phyloP scores from a whole-genome alignment of 2,888 invertebrate species.

The Liopterus haemorrhoidalis region DNA sequence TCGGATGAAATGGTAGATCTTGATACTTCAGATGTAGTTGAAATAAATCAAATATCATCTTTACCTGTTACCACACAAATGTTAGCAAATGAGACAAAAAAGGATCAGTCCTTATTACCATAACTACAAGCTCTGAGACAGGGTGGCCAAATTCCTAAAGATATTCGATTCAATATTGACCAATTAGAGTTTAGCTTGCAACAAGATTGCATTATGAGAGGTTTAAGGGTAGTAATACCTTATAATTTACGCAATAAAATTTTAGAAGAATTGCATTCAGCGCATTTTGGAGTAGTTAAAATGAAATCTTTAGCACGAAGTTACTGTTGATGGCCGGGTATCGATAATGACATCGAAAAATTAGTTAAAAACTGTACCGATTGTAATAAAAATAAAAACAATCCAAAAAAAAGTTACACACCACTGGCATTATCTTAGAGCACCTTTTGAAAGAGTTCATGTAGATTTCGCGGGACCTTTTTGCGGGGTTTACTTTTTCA shows the following conservation, averaged over 20 bases:
- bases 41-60: constrained; percentile 15
- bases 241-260: constrained; percentile 20
- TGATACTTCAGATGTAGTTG: constrained; percentile 18
- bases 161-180: too few relatives aligned
- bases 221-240: constrained; percentile 30
- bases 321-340: constrained; percentile 32
- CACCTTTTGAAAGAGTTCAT: constrained; percentile 10
- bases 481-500: constrained; percentile 22
- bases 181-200: too few relatives aligned
- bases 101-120: too few relatives aligned
- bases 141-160: too few relatives aligned
- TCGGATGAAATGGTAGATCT: too few relatives aligned
- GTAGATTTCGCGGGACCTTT: constrained; percentile 37
- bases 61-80: constrained; percentile 18
- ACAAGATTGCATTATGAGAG: too few relatives aligned
- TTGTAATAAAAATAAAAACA: constrained; percentile 24
- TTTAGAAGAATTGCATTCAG: constrained; percentile 28
- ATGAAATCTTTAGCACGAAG: constrained; percentile 34
- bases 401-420: constrained; percentile 28
- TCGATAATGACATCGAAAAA: constrained; percentile 33
- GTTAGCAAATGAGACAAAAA: constrained; percentile 12
- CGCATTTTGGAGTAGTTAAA: constrained; percentile 33
- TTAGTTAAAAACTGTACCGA: constrained; percentile 29
- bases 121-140: too few relatives aligned
- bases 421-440: constrained; percentile 31